phyloP scores from a whole-genome alignment of 2,888 invertebrate genomes.

The Cyrtodaria siliqua region DNA sequence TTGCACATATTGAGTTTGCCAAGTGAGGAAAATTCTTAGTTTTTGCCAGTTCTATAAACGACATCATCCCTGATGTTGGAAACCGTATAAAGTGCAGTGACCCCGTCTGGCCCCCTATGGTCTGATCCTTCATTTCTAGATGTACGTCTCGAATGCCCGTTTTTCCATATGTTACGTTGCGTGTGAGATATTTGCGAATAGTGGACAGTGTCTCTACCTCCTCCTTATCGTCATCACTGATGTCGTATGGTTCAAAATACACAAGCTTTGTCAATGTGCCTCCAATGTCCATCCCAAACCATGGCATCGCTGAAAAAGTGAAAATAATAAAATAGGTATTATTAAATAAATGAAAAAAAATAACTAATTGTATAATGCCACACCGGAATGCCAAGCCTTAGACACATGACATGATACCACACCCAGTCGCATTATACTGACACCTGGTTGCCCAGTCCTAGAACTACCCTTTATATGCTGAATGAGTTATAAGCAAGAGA shows the following conservation, averaged over 20 bases:
- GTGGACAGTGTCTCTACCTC: slow-evolving; percentile 94
- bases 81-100: slow-evolving; percentile 99
- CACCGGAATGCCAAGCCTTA: no score
- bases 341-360: no score
- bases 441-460: no score
- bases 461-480: no score
- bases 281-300: slow-evolving; percentile 99
- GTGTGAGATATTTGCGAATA: slow-evolving; percentile 94
- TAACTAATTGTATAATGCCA: no score
- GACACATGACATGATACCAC: no score
- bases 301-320: slow-evolving; percentile 88
- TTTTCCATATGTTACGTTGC: slow-evolving; percentile 87
- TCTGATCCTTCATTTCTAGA: slow-evolving; percentile 87
- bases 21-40: slow-evolving; percentile 98
- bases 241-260: slow-evolving; percentile 96
- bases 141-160: slow-evolving; percentile 85
- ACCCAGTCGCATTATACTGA: no score
- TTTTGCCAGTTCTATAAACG: slow-evolving; percentile 96
- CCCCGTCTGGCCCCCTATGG: slow-evolving; percentile 94
- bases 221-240: slow-evolving; percentile 92
- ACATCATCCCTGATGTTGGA: slow-evolving; percentile 97
- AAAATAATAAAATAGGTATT: neutral
- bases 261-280: slow-evolving; percentile 98
- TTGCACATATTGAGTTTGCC: slow-evolving; percentile 98
- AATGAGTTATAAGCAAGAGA: no score